Conservation (phyloP, 2,113 vertebrate genomes). For the Ammodytes marinus region DNA sequence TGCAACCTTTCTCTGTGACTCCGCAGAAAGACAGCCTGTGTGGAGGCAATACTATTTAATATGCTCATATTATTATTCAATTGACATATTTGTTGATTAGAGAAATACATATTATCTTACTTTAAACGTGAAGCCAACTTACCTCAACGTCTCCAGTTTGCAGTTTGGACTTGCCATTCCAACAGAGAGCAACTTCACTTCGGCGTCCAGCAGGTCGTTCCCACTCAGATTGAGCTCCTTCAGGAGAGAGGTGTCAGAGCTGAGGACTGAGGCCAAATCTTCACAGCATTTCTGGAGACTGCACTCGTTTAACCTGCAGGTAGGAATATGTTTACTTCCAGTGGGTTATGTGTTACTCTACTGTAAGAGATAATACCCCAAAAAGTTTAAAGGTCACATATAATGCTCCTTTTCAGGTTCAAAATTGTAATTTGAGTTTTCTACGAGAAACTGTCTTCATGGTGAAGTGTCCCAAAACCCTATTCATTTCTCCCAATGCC, state of each 20-base stretch:
- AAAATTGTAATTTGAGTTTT: too few species aligned
- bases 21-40: slow-evolving; percentile 40
- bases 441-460: too few species aligned
- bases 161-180: slow-evolving; percentile 31
- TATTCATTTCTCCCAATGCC: too few species aligned
- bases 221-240: slow-evolving; percentile 42
- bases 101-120: too few species aligned
- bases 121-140: background rate
- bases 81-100: too few species aligned
- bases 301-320: slow-evolving; percentile 41
- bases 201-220: slow-evolving; percentile 43
- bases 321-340: background rate
- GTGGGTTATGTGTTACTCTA: too few species aligned
- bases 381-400: too few species aligned
- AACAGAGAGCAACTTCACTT: slow-evolving; percentile 21
- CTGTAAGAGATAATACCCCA: too few species aligned
- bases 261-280: slow-evolving; percentile 32
- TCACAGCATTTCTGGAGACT: slow-evolving; percentile 40
- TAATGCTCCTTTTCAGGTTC: too few species aligned
- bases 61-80: too few species aligned
- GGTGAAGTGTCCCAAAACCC: too few species aligned
- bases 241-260: slow-evolving; percentile 7
- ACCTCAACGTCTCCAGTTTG: slow-evolving; percentile 40
- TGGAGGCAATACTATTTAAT: too few species aligned
- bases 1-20: slow-evolving; percentile 28